phyloP scores from a whole-genome alignment of 2,888 invertebrate species.

The Aleiodes alternator region DNA sequence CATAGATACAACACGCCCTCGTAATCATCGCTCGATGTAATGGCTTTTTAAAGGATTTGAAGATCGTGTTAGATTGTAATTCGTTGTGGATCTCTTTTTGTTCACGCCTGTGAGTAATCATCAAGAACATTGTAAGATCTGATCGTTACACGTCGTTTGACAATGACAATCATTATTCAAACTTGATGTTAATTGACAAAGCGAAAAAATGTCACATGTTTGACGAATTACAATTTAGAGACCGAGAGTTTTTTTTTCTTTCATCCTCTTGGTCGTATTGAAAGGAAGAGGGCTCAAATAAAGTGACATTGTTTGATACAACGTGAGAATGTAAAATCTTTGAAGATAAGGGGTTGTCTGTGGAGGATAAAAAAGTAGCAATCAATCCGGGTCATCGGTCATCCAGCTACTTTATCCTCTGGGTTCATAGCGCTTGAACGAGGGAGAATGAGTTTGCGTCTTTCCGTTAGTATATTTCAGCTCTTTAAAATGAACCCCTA shows the following conservation, averaged over 20 bases:
- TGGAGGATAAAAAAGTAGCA: slow-evolving; percentile 25
- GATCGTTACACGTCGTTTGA: slow-evolving; percentile 25
- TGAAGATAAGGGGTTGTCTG: slow-evolving; percentile 27
- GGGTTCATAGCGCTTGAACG: background rate
- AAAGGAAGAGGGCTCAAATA: background rate
- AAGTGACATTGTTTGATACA: slow-evolving; percentile 11
- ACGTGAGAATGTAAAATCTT: slow-evolving; percentile 32
- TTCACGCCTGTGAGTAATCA: slow-evolving; percentile 36
- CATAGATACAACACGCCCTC: slow-evolving; percentile 69
- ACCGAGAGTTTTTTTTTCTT: background rate
- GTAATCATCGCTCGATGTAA: slow-evolving; percentile 69
- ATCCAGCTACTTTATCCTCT: slow-evolving; percentile 25
- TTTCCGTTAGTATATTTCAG: slow-evolving; percentile 33
- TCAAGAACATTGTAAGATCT: slow-evolving; percentile 36
- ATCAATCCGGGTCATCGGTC: slow-evolving; percentile 44
- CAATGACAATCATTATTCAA: slow-evolving; percentile 46
- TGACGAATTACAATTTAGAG: slow-evolving; percentile 7
- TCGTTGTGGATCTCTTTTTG: slow-evolving; percentile 38
- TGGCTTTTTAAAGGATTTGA: slow-evolving; percentile 69
- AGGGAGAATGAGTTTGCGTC: slow-evolving; percentile 34
- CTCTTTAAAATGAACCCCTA: slow-evolving; percentile 53
- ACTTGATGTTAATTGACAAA: slow-evolving; percentile 44
- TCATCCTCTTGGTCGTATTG: background rate
- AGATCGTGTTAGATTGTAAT: slow-evolving; percentile 45
- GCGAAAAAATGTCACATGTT: slow-evolving; percentile 36